Percentiles rank a stretch among this genome's conserved stretches.
phyloP scores from a whole-genome alignment of 1,140 invertebrate genomes.

The Lepidotrigona ventralis region DNA sequence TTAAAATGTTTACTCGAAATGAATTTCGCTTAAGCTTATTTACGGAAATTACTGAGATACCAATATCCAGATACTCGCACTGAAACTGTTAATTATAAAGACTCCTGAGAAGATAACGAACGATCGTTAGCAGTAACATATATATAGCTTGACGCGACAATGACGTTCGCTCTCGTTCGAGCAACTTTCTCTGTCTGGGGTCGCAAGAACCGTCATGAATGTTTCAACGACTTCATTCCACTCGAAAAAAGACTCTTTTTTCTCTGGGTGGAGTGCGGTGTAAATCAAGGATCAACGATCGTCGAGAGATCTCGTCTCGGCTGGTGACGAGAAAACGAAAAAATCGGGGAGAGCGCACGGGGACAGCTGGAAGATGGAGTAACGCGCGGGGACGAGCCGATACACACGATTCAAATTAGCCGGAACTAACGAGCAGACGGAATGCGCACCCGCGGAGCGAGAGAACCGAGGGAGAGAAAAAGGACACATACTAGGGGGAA shows the following conservation, averaged over 20 bases:
- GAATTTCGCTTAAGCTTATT: too few species aligned
- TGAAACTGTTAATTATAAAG: neutral
- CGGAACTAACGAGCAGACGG: slow-evolving; percentile 58
- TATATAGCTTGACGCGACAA: neutral
- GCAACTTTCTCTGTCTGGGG: neutral
- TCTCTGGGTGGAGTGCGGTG: neutral
- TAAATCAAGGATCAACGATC: slow-evolving; percentile 15
- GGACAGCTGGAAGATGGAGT: slow-evolving; percentile 21
- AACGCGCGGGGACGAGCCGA: slow-evolving; percentile 18
- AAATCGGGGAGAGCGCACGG: neutral
- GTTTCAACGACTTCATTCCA: neutral
- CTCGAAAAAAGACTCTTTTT: neutral
- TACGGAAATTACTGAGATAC: neutral
- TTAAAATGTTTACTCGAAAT: too few species aligned
- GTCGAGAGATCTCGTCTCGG: neutral
- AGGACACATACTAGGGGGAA: too few species aligned
- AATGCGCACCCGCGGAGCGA: slow-evolving; percentile 41
- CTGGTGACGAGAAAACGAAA: neutral
- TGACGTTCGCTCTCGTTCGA: neutral
- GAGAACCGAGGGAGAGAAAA: neutral
- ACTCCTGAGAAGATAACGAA: neutral
- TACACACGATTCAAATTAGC: slow-evolving; percentile 60
- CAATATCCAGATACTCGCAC: neutral
- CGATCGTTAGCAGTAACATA: neutral
- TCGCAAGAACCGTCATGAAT: neutral